Percentiles rank a stretch among this genome's conserved stretches.
Conservation (phyloP, 2,888 invertebrate genomes). For the Conomelus anceps region DNA sequence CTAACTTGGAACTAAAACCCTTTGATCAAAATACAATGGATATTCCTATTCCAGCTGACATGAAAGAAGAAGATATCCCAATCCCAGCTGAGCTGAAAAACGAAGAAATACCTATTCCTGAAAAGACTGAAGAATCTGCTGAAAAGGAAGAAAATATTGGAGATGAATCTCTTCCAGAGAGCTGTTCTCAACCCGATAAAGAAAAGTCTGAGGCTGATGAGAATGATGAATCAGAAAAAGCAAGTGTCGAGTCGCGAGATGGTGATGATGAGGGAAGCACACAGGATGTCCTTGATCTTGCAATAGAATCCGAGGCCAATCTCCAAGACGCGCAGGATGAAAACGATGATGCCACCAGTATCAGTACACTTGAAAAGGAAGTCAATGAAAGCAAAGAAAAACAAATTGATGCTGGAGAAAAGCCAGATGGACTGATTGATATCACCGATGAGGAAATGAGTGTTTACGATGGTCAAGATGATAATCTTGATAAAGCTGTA, state of each 20-base stretch:
- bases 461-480: conserved; percentile 29
- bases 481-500: conserved; percentile 20
- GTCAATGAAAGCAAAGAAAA: conserved; percentile 30
- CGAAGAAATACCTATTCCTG: conserved; percentile 5
- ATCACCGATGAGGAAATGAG: conserved; percentile 34
- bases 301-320: conserved; percentile 28
- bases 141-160: not conserved
- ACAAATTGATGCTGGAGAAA: conserved; percentile 30
- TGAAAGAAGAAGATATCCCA: conserved; percentile 5
- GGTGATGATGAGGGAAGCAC: conserved; percentile 30
- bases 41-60: conserved; percentile 19
- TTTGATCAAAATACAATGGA: conserved; percentile 16
- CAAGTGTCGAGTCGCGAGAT: conserved; percentile 28
- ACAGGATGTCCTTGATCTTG: conserved; percentile 32
- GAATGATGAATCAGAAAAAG: conserved; percentile 3
- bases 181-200: conserved; percentile 8
- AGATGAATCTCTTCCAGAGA: conserved; percentile 3
- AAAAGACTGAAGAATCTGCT: not conserved
- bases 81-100: conserved; percentile 5
- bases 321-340: conserved; percentile 26
- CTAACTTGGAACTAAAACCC: not conserved
- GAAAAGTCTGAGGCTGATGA: conserved; percentile 11
- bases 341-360: conserved; percentile 22
- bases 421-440: conserved; percentile 31
- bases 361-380: conserved; percentile 28